Conservation (phyloP, 2,797 vertebrate species). For the Coluber constrictor region DNA sequence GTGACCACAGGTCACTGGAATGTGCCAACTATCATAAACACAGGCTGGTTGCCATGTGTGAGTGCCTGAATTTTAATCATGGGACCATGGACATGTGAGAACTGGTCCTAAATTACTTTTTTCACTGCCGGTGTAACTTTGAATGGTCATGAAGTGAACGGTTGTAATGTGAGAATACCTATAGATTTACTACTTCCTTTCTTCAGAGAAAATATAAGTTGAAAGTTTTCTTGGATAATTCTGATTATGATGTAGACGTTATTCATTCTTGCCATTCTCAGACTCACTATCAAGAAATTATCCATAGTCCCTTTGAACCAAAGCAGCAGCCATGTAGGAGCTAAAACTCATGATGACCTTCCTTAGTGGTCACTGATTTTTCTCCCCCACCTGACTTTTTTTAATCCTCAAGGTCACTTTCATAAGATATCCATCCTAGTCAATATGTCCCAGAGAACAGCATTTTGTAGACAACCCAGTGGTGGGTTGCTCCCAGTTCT, state of each 20-base stretch:
- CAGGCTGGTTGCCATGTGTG: too few relatives aligned
- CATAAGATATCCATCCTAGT: neutral
- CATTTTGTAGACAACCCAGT: neutral
- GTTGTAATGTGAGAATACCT: too few relatives aligned
- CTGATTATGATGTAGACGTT: neutral
- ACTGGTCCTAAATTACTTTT: too few relatives aligned
- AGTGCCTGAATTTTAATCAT: too few relatives aligned
- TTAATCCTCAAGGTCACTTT: neutral
- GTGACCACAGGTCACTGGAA: too few relatives aligned
- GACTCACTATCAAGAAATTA: neutral
- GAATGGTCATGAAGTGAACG: too few relatives aligned
- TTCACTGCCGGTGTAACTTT: too few relatives aligned
- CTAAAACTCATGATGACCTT: neutral
- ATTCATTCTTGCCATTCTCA: neutral
- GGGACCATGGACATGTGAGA: too few relatives aligned
- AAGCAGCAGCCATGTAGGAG: neutral
- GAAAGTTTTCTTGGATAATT: neutral
- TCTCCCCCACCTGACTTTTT: neutral
- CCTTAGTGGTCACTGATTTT: neutral
- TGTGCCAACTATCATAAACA: too few relatives aligned
- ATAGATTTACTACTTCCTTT: neutral
- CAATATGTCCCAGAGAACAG: neutral
- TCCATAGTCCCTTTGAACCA: neutral
- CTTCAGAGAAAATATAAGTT: neutral
- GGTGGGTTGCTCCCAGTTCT: too few relatives aligned